Evolutionary conservation across 2,113 vertebrate genomes (phyloP).

Genomic region (Harpagus bidentatus): DNA sequence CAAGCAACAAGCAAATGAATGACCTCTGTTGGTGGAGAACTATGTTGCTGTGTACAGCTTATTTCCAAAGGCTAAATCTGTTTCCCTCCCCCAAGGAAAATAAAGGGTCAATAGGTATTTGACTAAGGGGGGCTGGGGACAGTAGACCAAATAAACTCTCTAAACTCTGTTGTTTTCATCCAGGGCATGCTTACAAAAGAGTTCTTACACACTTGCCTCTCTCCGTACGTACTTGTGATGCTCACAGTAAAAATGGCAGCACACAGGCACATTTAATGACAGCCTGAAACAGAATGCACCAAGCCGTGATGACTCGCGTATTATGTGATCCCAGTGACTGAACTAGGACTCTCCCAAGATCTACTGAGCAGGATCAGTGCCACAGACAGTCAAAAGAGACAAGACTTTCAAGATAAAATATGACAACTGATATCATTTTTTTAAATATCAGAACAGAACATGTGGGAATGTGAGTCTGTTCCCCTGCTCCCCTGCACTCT

Average conservation of each 20-base stretch:
- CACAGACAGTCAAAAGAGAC: not conserved
- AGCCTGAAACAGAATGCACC: not conserved
- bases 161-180: not conserved
- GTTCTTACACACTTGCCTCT: not conserved
- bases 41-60: fast-evolving
- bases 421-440: constrained; percentile 13
- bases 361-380: not conserved
- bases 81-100: not conserved
- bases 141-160: not conserved
- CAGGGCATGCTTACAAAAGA: not conserved
- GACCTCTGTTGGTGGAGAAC: not conserved
- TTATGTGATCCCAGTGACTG: no score
- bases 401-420: not conserved
- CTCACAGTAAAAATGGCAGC: not conserved
- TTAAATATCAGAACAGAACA: constrained; percentile 10
- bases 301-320: not conserved
- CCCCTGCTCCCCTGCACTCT: not conserved
- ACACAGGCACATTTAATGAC: not conserved
- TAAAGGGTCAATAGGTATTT: not conserved
- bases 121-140: not conserved
- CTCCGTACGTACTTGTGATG: not conserved
- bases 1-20: not conserved
- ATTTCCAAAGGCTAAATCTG: not conserved
- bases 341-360: not conserved
- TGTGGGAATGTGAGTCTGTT: not conserved